A percentile compares a stretch with the other conserved stretches of the same genome.
Evolutionary conservation across 2,113 vertebrate genomes (phyloP).

Genomic region (Rhizomys pruinosus): DNA sequence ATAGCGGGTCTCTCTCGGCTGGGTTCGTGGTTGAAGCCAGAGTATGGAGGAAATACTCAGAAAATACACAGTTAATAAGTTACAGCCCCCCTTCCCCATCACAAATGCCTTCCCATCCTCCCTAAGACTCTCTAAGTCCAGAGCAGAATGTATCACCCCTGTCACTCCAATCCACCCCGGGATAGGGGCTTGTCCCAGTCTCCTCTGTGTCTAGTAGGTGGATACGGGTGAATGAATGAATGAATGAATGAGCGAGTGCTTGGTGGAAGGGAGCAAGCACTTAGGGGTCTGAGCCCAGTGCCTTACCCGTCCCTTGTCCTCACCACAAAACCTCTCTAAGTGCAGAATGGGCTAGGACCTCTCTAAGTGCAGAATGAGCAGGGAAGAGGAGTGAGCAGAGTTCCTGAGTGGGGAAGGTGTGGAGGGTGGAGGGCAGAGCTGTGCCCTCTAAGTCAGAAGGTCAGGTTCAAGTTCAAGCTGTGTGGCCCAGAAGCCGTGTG

Average conservation of each 20-base stretch:
- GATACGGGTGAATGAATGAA: background rate
- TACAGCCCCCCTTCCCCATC: constrained; percentile 34
- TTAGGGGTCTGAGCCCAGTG: background rate
- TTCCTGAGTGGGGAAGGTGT: background rate
- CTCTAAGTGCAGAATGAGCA: too few species aligned
- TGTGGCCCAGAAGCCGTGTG: background rate
- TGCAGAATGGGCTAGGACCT: background rate
- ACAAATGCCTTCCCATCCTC: background rate
- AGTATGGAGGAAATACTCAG: constrained; percentile 38
- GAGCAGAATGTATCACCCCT: background rate
- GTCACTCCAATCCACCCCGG: background rate
- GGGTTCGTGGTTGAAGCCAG: background rate
- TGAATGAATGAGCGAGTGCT: constrained; percentile 8
- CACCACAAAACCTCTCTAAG: background rate
- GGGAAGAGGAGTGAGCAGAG: too few species aligned
- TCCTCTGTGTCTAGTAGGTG: background rate
- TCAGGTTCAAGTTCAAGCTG: background rate
- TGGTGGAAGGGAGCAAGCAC: background rate
- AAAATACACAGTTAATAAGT: constrained; percentile 74
- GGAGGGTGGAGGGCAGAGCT: background rate
- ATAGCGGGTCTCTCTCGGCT: background rate
- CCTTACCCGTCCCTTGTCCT: background rate
- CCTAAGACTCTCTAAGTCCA: background rate
- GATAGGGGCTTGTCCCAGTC: background rate
- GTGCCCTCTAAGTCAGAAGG: background rate